Percentiles rank a stretch among this genome's conserved stretches.
phyloP scores from a whole-genome alignment of 2,797 vertebrate genomes.

The Natrix natrix region DNA sequence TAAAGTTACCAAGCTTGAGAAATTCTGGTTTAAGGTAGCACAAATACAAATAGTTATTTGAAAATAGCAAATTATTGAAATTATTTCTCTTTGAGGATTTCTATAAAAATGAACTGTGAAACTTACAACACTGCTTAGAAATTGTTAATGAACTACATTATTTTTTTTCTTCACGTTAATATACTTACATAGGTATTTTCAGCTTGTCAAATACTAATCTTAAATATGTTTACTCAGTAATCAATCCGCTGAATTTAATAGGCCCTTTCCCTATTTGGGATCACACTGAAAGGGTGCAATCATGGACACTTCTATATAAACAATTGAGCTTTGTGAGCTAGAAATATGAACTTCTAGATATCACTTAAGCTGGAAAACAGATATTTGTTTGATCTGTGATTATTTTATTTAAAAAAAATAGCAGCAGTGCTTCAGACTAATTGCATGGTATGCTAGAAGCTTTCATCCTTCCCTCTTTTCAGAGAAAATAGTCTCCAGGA shows the following conservation, averaged over 20 bases:
- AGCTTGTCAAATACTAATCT: not conserved
- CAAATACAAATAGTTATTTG: not conserved
- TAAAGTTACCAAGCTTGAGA: not conserved
- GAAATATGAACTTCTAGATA: conserved; percentile 29
- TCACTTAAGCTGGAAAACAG: not conserved
- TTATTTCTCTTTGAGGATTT: not conserved
- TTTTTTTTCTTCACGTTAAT: not conserved
- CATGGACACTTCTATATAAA: conserved; percentile 38
- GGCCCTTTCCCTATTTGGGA: not conserved
- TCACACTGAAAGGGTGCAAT: conserved; percentile 25
- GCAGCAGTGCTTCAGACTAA: not conserved
- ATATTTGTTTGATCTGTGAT: not conserved
- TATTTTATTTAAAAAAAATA: not conserved
- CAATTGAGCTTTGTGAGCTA: conserved; percentile 38
- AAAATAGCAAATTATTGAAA: not conserved
- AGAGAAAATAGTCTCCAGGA: not conserved
- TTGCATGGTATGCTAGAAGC: not conserved
- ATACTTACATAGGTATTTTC: conserved; percentile 1
- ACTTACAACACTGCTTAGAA: not conserved
- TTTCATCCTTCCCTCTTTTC: not conserved
- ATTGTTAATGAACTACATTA: not conserved
- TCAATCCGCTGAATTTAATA: not conserved
- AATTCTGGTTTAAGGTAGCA: not conserved
- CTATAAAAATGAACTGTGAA: not conserved
- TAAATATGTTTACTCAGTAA: not conserved